These are phyloP conservation scores for Wasmannia auropunctata DNA, from an alignment of 1,140 invertebrate genomes.

Conservation along the genomic window DNA sequence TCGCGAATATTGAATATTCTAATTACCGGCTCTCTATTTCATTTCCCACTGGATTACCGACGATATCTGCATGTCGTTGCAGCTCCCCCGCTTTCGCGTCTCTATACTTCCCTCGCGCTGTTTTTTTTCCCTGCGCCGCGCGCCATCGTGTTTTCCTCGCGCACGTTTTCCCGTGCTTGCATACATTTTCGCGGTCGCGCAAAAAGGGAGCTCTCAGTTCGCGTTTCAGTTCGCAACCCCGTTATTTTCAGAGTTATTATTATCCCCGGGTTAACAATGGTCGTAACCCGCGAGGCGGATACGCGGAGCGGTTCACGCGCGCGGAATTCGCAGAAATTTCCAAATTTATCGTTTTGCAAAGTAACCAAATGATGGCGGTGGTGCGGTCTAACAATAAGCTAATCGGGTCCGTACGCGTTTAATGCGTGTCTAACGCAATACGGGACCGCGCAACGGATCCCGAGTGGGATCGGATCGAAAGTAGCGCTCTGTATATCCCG, in stretches of 20 bases:
- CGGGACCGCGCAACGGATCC: background rate
- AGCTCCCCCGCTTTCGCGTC: background rate
- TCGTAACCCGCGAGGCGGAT: too few species aligned
- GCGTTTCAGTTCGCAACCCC: constrained; percentile 3
- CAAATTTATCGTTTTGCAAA: background rate
- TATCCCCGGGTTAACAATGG: background rate
- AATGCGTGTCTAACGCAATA: background rate
- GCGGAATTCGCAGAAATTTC: background rate
- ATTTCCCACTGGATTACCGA: constrained; percentile 66
- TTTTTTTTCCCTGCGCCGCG: background rate
- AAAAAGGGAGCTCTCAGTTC: constrained; percentile 10
- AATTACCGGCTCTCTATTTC: constrained; percentile 73
- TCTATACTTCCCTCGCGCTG: constrained; percentile 5
- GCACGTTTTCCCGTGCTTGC: background rate
- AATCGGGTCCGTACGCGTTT: background rate
- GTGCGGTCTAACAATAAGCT: too few species aligned
- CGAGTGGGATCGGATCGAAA: background rate
- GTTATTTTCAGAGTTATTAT: constrained; percentile 23
- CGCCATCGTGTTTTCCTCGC: background rate
- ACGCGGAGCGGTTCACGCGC: too few species aligned
- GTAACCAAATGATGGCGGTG: too few species aligned
- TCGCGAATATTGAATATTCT: constrained; percentile 72
- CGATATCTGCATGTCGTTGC: constrained; percentile 42
- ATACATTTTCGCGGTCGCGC: constrained; percentile 22
- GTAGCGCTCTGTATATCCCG: background rate